These are phyloP conservation scores for Agrochola litura DNA, from an alignment of 2,888 invertebrate species.

Conservation along the genomic window DNA sequence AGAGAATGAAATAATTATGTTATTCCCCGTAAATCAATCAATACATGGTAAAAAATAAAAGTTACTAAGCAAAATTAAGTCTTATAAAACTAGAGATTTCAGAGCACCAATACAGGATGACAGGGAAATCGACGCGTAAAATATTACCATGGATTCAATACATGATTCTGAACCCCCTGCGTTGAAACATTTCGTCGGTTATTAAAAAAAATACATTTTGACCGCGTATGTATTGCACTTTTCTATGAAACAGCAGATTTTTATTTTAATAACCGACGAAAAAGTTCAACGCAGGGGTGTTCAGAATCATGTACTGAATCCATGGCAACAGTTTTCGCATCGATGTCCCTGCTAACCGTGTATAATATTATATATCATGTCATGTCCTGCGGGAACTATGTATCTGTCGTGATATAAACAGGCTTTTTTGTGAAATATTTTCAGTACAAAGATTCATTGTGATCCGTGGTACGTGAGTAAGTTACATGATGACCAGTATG, in stretches of 20 bases:
- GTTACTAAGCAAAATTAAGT: not conserved
- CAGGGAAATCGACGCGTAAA: no score
- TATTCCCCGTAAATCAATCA: not conserved
- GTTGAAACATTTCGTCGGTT: no score
- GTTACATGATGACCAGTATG: conserved; percentile 31
- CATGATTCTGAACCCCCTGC: no score
- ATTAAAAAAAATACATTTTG: no score
- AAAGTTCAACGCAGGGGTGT: no score
- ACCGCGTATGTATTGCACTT: no score
- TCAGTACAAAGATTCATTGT: conserved; percentile 41
- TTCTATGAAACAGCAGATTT: no score
- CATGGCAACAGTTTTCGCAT: no score
- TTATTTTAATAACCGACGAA: no score
- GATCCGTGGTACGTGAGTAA: conserved; percentile 39
- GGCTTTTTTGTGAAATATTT: conserved; percentile 36
- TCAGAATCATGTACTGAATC: no score
- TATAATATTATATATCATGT: conserved; percentile 8
- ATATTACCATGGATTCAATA: no score
- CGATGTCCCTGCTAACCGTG: no score
- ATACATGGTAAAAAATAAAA: not conserved
- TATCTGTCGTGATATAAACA: conserved; percentile 19
- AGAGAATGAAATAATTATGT: not conserved
- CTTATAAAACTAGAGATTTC: not conserved
- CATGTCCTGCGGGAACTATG: conserved; percentile 24
- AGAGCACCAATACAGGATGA: not conserved